Evolutionary conservation across 30 jellyfish, hydroid and myxozoan genomes (phyloP), one percentile per base, ranked within the genome.

Genomic region (Aurelia sp.): DNA sequence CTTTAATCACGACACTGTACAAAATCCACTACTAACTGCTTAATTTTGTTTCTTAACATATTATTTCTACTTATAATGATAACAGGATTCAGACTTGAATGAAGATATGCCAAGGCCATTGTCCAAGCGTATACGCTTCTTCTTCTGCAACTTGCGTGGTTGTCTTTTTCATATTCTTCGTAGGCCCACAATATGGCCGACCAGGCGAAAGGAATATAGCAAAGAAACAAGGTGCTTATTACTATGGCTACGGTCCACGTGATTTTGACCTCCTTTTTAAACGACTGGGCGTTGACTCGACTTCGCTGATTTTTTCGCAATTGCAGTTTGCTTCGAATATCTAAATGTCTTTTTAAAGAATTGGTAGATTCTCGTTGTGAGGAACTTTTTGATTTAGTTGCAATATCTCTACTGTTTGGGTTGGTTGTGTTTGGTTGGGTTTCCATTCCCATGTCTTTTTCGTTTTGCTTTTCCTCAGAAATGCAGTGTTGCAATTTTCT

Each of bases 91-190:
- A 82, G n/a, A 53, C 79, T 69, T 0, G 92, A 82, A 60, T 82
- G 92, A 16, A 70, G 86, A 40, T 22, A 82, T 15, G 92, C 85
- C 13, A 82, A 16, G 18, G 92, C 31, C 15, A 69, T 65, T 2
- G 92, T 44, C 92, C 92, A 82, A 44, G 92, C 92, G 86, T 82
- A 82, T 40, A 44, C 62, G 66, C 92, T 82, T 22, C 84, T 52
- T 23, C 37, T 71, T 21, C 73, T 78, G 6, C 35, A 5, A 13
- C 69, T 67, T 13, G 85, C 48, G 20, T 82, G 86, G 8, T 4
- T 48, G 44, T 82, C 52, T 3, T 59, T n/a, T 31, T 37, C 65
- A 66, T 82, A 71, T 15, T 82, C 86, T 62, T 51, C 47, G 35
- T 21, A 37, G 52, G 79, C 92, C 92, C 92, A 82, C 22, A 71